phyloP scores from a whole-genome alignment of 2,888 invertebrate species.

The Candidula unifasciata region DNA sequence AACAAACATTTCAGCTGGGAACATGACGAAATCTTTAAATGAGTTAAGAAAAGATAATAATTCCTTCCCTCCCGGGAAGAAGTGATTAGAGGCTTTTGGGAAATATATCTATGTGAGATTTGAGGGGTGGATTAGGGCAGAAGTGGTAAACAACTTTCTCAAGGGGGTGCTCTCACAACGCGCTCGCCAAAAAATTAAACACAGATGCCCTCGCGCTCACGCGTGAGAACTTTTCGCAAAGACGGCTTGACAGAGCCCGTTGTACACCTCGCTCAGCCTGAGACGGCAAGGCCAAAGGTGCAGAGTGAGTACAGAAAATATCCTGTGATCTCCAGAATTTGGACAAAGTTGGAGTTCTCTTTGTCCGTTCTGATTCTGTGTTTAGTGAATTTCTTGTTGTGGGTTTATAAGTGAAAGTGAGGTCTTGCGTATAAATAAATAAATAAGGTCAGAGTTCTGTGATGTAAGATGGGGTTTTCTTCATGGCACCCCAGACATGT shows the following conservation, averaged over 20 bases:
- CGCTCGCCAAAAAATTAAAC: constrained; percentile 43
- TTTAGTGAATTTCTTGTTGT: too few relatives aligned
- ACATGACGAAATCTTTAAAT: too few relatives aligned
- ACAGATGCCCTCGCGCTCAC: constrained; percentile 28
- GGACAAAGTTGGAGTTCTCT: neutral
- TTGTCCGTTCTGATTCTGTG: too few relatives aligned
- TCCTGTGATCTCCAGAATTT: neutral
- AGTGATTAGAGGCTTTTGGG: neutral
- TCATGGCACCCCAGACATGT: too few relatives aligned
- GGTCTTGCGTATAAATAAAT: too few relatives aligned
- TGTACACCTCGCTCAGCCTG: neutral
- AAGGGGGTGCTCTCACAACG: constrained; percentile 31
- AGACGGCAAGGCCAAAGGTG: neutral
- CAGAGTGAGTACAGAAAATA: neutral
- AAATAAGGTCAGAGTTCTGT: too few relatives aligned
- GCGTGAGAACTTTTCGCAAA: constrained; percentile 41
- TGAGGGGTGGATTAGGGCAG: constrained; percentile 34
- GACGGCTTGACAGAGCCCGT: neutral
- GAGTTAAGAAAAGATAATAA: neutral
- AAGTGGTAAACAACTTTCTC: constrained; percentile 45
- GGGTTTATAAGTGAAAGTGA: too few relatives aligned
- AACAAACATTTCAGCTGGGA: too few relatives aligned
- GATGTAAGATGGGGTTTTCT: too few relatives aligned
- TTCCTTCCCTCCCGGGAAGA: neutral
- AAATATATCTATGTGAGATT: constrained; percentile 3